Evolutionary conservation across 1,140 invertebrate genomes (phyloP).

Genomic region (Oreohelix idahoensis): DNA sequence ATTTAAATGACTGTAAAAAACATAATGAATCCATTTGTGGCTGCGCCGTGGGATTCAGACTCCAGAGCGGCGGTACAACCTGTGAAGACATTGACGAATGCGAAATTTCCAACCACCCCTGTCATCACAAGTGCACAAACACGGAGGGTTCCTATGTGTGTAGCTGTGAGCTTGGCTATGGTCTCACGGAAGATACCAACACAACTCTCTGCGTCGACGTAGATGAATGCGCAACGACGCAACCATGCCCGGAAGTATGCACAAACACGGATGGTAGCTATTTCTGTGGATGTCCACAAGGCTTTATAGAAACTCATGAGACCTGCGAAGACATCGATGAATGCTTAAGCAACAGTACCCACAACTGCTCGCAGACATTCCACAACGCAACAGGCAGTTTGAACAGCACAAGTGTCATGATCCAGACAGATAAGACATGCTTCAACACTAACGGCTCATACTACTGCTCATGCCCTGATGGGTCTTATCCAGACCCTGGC

Average conservation of each 20-base stretch:
- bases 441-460: constrained; percentile 1
- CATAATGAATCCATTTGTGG: neutral
- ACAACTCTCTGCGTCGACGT: neutral
- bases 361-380: neutral
- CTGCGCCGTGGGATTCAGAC: neutral
- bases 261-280: neutral
- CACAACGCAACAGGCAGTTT: neutral
- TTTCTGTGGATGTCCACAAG: neutral
- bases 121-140: neutral
- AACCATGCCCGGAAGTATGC: neutral
- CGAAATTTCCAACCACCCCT: neutral
- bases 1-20: neutral
- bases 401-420: neutral
- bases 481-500: neutral
- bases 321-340: neutral
- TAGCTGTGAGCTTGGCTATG: neutral
- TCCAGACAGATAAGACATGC: neutral
- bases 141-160: neutral
- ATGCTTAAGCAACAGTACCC: neutral
- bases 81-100: neutral
- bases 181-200: neutral
- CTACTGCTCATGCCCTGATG: neutral
- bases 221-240: neutral
- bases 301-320: neutral
- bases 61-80: neutral